These are phyloP conservation scores for Pipistrellus nathusii DNA, from an alignment of 2,797 vertebrate genomes.

Conservation along the genomic window DNA sequence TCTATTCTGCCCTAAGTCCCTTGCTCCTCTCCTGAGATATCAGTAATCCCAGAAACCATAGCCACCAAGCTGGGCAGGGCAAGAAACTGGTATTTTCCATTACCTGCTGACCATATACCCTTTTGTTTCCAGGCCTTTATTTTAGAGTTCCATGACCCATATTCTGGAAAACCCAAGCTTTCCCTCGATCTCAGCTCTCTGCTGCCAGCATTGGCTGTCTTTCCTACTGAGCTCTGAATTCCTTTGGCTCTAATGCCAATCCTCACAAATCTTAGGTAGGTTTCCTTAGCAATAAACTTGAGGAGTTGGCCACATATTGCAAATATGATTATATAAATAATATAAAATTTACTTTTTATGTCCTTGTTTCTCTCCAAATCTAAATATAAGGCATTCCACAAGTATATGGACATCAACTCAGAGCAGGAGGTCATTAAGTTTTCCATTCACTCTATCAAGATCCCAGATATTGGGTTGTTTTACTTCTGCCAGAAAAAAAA, in stretches of 20 bases:
- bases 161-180: neutral
- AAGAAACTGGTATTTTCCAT: neutral
- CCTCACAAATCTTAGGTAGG: neutral
- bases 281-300: neutral
- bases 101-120: neutral
- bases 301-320: neutral
- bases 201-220: neutral
- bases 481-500: neutral
- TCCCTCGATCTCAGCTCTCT: neutral
- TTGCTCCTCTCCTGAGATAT: neutral
- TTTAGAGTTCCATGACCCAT: neutral
- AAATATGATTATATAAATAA: neutral
- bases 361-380: neutral
- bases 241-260: neutral
- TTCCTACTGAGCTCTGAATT: neutral
- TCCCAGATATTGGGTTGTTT: neutral
- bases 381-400: neutral
- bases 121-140: neutral
- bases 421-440: neutral
- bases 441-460: neutral
- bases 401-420: neutral
- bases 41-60: neutral
- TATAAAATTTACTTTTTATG: neutral
- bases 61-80: neutral
- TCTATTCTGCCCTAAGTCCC: neutral